These are phyloP conservation scores for Oryctolagus cuniculus DNA, from an alignment of 2,113 vertebrate genomes.

Conservation along the genomic window DNA sequence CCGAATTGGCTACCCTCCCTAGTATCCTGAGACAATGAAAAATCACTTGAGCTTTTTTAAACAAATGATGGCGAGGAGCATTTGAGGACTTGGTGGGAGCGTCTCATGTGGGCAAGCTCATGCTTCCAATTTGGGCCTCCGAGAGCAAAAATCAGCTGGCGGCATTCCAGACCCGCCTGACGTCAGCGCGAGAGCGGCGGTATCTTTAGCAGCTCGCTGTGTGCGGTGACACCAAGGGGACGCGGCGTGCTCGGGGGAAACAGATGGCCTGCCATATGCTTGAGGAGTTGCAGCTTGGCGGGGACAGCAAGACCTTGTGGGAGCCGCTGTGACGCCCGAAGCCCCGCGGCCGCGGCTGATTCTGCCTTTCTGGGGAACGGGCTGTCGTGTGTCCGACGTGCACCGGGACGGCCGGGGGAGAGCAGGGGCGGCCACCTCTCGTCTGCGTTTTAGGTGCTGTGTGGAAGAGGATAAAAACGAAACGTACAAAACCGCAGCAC, in stretches of 20 bases:
- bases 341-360: not conserved
- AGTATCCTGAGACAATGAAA: conserved; percentile 26
- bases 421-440: conserved; percentile 29
- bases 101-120: conserved; percentile 9
- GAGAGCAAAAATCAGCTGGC: conserved; percentile 47
- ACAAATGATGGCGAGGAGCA: conserved; percentile 62
- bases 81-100: conserved; percentile 43
- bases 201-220: not conserved
- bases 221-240: not conserved
- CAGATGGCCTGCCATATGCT: conserved; percentile 46
- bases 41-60: conserved; percentile 59
- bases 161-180: conserved; percentile 23
- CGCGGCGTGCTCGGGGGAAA: not conserved
- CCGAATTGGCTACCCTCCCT: conserved; percentile 32
- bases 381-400: not conserved
- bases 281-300: conserved; percentile 45
- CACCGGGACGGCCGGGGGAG: conserved; percentile 8
- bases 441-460: conserved; percentile 48
- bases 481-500: conserved; percentile 68
- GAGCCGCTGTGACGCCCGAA: conserved; percentile 53
- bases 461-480: conserved; percentile 63
- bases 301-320: conserved; percentile 73
- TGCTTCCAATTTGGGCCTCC: conserved; percentile 49
- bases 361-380: not conserved
- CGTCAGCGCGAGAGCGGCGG: not conserved